Conservation (phyloP, 2,113 vertebrate species). For the Epinephelus lanceolatus region DNA sequence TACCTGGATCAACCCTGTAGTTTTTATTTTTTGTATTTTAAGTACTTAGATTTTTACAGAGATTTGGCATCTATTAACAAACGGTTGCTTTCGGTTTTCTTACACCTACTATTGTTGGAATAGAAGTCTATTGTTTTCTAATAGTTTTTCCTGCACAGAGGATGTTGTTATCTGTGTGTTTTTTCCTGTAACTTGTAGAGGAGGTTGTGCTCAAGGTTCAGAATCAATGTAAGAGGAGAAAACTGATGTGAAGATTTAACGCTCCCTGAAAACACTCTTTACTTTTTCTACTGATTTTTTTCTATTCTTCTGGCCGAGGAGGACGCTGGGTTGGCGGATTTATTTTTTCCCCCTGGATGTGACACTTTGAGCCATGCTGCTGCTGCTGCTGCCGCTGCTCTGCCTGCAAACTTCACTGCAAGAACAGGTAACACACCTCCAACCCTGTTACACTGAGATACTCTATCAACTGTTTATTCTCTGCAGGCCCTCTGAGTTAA, state of each 20-base stretch:
- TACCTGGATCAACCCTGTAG: conserved; percentile 36
- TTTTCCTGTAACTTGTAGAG: conserved; percentile 38
- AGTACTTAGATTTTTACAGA: neutral
- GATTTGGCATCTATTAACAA: neutral
- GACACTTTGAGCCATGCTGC: conserved; percentile 57
- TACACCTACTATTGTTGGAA: neutral
- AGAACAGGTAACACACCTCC: conserved; percentile 64
- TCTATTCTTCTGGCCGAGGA: conserved; percentile 4
- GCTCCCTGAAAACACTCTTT: neutral
- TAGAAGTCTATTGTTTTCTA: conserved; percentile 7
- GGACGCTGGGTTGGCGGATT: conserved; percentile 11
- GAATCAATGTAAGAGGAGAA: neutral
- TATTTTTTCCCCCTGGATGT: conserved; percentile 38
- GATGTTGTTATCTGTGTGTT: conserved; percentile 45
- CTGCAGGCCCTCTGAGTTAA: neutral
- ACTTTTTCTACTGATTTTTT: conserved; percentile 1
- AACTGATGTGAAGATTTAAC: neutral
- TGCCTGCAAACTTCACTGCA: conserved; percentile 54
- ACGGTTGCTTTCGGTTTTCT: conserved; percentile 23
- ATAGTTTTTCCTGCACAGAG: conserved; percentile 21
- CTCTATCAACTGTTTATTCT: neutral
- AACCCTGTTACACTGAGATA: neutral
- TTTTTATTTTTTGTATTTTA: neutral
- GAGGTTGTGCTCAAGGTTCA: conserved; percentile 17
- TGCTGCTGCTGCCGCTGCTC: conserved; percentile 48